Evolutionary conservation across 64 coral and sea anemone genomes (phyloP).

Genomic region (Pocillopora damicornis): DNA sequence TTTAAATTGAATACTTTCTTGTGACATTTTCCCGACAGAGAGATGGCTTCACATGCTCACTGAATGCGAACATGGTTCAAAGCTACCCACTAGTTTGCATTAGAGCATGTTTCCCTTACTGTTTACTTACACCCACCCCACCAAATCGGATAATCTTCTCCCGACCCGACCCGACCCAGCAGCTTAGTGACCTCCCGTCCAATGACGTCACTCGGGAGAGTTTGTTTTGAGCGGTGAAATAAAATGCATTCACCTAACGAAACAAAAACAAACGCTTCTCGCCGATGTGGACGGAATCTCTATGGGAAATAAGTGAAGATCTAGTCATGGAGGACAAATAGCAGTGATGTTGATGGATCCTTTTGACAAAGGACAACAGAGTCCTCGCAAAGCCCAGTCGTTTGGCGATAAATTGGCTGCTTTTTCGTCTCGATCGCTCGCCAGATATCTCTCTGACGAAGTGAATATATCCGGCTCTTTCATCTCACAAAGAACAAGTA

Average conservation of each 20-base stretch:
- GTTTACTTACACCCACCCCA: too few relatives aligned
- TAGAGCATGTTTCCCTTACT: too few relatives aligned
- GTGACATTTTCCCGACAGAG: too few relatives aligned
- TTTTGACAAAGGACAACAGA: constrained; percentile 34
- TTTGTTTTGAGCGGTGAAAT: constrained; percentile 38
- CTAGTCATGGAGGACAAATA: constrained; percentile 33
- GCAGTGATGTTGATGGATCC: constrained; percentile 44
- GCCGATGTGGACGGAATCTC: neutral
- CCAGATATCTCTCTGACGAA: constrained; percentile 28
- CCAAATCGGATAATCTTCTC: too few relatives aligned
- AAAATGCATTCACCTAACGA: constrained; percentile 29
- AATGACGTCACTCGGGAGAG: constrained; percentile 7
- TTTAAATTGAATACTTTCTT: too few relatives aligned
- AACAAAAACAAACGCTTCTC: constrained; percentile 25
- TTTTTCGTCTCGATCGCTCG: constrained; percentile 5
- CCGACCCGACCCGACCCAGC: neutral
- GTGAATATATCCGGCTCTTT: neutral
- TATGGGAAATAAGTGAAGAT: neutral
- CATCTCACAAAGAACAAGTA: neutral
- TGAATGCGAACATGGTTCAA: too few relatives aligned
- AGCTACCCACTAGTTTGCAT: too few relatives aligned
- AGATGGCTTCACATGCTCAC: too few relatives aligned
- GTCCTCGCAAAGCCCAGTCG: constrained; percentile 20
- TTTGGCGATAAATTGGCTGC: constrained; percentile 3
- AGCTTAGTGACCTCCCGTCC: constrained; percentile 12